Evolutionary conservation across 2,113 vertebrate species (phyloP).

Genomic region (Leucopsar rothschildi): DNA sequence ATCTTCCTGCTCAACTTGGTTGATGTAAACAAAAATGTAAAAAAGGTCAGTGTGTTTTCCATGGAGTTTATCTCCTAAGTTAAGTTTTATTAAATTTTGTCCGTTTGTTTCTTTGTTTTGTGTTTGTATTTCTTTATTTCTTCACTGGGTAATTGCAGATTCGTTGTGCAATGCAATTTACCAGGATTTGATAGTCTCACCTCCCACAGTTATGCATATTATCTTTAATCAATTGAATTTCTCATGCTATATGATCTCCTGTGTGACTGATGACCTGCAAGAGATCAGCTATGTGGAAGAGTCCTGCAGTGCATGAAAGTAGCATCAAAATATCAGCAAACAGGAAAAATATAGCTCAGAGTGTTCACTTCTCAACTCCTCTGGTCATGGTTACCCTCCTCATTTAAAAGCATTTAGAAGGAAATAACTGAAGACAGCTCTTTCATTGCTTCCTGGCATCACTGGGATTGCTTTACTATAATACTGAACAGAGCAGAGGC

Average conservation of each 20-base stretch:
- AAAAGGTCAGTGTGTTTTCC: conserved; percentile 81
- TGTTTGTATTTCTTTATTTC: neutral
- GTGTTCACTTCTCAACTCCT: neutral
- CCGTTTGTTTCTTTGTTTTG: neutral
- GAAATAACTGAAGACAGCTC: neutral
- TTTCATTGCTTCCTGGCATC: neutral
- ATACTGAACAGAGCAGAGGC: neutral
- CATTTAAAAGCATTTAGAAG: neutral
- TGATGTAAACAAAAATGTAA: conserved; percentile 85
- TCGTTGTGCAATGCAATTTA: neutral
- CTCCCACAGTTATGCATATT: neutral
- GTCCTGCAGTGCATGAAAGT: neutral
- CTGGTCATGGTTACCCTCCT: neutral
- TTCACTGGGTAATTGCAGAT: neutral
- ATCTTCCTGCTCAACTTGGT: conserved; percentile 89
- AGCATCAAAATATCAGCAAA: neutral
- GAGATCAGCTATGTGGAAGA: neutral
- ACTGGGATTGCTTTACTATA: neutral
- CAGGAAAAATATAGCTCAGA: neutral
- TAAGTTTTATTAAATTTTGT: neutral
- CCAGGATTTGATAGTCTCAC: neutral
- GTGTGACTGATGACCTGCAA: neutral
- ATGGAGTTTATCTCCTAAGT: neutral
- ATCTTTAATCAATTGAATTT: neutral
- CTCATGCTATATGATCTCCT: neutral